A percentile compares a stretch with the other conserved stretches of the same genome.
Conservation (phyloP, 2,797 vertebrate species). For the Microcaecilia unicolor region DNA sequence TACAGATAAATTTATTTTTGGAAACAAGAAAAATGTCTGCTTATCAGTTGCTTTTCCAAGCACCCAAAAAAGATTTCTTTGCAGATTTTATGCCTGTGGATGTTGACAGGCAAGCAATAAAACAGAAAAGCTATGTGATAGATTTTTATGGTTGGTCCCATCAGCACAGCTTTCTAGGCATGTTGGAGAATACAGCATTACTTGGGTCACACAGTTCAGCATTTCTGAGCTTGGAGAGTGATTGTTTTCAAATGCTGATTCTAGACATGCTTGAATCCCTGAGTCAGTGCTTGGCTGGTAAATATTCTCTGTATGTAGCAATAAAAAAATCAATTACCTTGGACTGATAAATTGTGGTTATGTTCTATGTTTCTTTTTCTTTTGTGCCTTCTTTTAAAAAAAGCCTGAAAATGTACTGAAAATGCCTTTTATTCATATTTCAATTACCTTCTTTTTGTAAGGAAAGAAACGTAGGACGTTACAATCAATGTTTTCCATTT, state of each 20-base stretch:
- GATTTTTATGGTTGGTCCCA: slow-evolving; percentile 15
- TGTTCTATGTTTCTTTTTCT: no score
- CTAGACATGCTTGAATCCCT: not conserved
- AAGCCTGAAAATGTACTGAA: no score
- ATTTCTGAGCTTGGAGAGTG: not conserved
- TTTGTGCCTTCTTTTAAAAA: no score
- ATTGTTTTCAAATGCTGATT: not conserved
- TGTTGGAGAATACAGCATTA: not conserved
- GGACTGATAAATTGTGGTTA: no score
- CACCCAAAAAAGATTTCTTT: slow-evolving; percentile 16
- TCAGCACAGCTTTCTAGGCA: not conserved
- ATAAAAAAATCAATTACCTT: no score
- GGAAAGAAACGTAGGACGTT: no score
- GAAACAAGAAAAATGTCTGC: slow-evolving; percentile 2
- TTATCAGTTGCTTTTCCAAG: slow-evolving; percentile 22
- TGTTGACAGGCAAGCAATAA: slow-evolving; percentile 23
- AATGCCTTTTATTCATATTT: no score
- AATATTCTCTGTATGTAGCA: no score
- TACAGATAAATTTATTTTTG: not conserved
- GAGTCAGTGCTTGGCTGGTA: no score
- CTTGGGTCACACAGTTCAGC: slow-evolving; percentile 4
- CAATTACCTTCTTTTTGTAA: no score
- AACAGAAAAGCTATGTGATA: slow-evolving; percentile 14
- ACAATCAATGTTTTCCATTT: no score
- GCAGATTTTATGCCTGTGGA: not conserved